Evolutionary conservation across 2,797 vertebrate genomes (phyloP), one percentile per base, ranked within the genome.

Genomic region (Melanotaenia trifasciata): DNA sequence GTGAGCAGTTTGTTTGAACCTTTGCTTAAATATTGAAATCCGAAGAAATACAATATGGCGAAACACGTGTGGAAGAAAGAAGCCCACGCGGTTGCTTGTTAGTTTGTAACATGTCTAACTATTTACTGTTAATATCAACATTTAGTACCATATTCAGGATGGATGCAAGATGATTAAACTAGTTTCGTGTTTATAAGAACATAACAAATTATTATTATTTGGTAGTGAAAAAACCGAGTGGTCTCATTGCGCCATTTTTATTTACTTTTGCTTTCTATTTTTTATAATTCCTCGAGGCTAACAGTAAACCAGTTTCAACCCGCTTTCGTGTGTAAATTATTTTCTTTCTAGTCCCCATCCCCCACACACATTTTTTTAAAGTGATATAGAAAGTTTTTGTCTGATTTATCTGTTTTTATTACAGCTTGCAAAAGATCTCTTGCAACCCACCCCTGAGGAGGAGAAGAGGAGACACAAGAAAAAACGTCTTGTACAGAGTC

Each of bases 381-480:
- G 9, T 28, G 0, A 1, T n/a, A 4, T 16, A 33, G 7, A 5
- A 12, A 18, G 26, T 26, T 43, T 7, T 12, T 22, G 1, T 10
- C 8, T 13, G 0, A 3, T 13, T 1, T 35, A 5, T 28, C 11
- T 14, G 11, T 2, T 43, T 1, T 70, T 30, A 0, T 74, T 60
- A 24, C 73, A 97, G 96, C 95, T 97, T 13, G 96, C 96, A 56
- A 96, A 96, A 84, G 97, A 97, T 79, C 93, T 97, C 78, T 86
- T 97, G 85, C 94, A 96, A 77, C 97, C 97, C 38, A 95, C 92
- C 69, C 90, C 94, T 0, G 96, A 97, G 88, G 95, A 95, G 90
- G 96, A 98, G 72, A 96, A 95, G 93, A 94, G 96, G 89, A 94
- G 93, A 53, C 96, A 97, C 90, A 97, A 97, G 93, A 97, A 98